Evolutionary conservation across 2,113 vertebrate species (phyloP).

Genomic region (Megaceryle torquata): DNA sequence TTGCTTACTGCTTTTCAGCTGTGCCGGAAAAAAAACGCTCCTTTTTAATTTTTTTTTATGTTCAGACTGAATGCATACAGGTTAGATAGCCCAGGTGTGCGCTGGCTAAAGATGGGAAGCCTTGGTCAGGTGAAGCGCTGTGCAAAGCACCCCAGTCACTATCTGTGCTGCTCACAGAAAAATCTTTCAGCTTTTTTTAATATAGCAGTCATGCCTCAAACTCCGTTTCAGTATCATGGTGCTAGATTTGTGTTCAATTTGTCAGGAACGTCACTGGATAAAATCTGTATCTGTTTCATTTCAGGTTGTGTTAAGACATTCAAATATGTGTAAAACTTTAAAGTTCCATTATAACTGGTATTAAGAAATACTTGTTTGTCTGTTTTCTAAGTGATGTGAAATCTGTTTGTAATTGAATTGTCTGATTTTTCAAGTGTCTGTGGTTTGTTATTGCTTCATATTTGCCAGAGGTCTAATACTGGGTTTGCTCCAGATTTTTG

Average conservation of each 20-base stretch:
- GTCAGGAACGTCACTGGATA: background rate
- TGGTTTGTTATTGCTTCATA: background rate
- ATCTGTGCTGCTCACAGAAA: background rate
- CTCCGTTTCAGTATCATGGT: background rate
- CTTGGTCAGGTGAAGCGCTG: rapidly evolving
- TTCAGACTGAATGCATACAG: rapidly evolving
- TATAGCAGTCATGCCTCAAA: background rate
- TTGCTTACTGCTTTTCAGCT: background rate
- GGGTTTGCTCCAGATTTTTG: background rate
- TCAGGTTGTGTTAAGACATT: background rate
- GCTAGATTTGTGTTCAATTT: background rate
- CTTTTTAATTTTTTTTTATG: no score
- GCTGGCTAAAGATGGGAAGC: background rate
- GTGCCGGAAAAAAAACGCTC: background rate
- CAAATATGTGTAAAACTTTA: background rate
- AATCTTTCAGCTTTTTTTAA: background rate
- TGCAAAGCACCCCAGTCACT: background rate
- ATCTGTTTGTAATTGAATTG: background rate
- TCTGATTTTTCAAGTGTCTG: background rate
- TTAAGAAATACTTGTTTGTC: background rate
- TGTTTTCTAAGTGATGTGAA: background rate
- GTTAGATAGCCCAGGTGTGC: rapidly evolving
- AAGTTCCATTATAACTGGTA: background rate
- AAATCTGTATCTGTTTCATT: background rate
- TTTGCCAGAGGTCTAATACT: background rate